phyloP scores from a whole-genome alignment of 2,888 invertebrate genomes.

The Brachyptera putata region DNA sequence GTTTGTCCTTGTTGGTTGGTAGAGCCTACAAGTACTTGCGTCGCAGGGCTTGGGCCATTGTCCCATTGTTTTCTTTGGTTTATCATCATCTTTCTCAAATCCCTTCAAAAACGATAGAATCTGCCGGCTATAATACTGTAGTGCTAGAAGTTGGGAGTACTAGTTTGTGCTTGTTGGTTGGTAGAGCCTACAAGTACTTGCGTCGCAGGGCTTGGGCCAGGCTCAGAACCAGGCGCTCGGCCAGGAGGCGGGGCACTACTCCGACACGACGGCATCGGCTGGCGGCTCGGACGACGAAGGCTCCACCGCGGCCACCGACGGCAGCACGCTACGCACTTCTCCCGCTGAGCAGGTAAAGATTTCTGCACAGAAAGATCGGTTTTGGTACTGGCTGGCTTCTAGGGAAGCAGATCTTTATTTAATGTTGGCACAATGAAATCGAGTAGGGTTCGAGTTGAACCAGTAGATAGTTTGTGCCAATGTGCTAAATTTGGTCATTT shows the following conservation, averaged over 20 bases:
- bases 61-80: too few species aligned
- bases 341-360: constrained; percentile 65
- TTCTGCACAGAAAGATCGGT: constrained; percentile 86
- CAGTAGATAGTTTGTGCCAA: too few species aligned
- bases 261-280: constrained; percentile 79
- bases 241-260: constrained; percentile 61
- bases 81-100: too few species aligned
- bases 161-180: background rate
- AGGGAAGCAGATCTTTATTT: too few species aligned
- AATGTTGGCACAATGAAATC: too few species aligned
- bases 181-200: constrained; percentile 50
- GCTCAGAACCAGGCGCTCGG: constrained; percentile 38
- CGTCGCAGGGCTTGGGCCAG: constrained; percentile 42
- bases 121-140: too few species aligned
- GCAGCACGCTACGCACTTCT: constrained; percentile 82
- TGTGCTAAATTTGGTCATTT: too few species aligned
- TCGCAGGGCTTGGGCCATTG: constrained; percentile 42
- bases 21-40: constrained; percentile 49
- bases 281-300: constrained; percentile 93
- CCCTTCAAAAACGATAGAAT: too few species aligned
- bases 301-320: constrained; percentile 92
- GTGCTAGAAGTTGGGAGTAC: too few species aligned
- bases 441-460: too few species aligned
- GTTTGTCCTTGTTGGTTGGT: constrained; percentile 34
- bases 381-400: constrained; percentile 90